Percentiles rank a stretch among this genome's conserved stretches.
These are phyloP conservation scores for Rhyacichthys aspro DNA, from an alignment of 2,797 vertebrate genomes.

Conservation along the genomic window DNA sequence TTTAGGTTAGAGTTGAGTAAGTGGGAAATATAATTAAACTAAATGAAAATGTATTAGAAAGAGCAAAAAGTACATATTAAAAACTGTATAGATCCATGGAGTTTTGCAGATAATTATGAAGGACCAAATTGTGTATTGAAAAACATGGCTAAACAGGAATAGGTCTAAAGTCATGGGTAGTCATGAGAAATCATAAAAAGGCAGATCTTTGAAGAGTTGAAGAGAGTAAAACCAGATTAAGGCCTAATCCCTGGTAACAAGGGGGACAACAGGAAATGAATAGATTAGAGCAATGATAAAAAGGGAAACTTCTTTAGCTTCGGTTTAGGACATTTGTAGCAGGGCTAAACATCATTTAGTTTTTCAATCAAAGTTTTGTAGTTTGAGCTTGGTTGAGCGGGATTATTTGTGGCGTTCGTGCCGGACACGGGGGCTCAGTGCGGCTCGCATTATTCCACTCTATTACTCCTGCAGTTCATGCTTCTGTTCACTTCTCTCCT, in stretches of 20 bases:
- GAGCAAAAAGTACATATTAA: too few relatives aligned
- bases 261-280: conserved; percentile 35
- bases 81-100: too few relatives aligned
- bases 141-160: neutral
- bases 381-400: conserved; percentile 8
- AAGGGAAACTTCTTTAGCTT: conserved; percentile 12
- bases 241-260: conserved; percentile 36
- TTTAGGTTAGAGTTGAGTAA: too few relatives aligned
- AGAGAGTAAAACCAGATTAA: conserved; percentile 46
- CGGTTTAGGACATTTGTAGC: conserved; percentile 1
- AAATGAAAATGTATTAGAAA: too few relatives aligned
- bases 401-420: conserved; percentile 28
- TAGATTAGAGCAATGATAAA: conserved; percentile 46
- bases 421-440: conserved; percentile 13
- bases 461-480: conserved; percentile 61
- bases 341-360: conserved; percentile 10
- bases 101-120: too few relatives aligned
- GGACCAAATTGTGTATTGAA: neutral
- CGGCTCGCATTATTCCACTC: conserved; percentile 56
- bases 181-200: conserved; percentile 16
- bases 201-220: conserved; percentile 17
- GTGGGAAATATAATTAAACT: too few relatives aligned
- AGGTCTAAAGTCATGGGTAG: neutral
- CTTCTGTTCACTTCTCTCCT: conserved; percentile 60
- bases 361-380: conserved; percentile 18